Percentiles rank a stretch among this genome's conserved stretches.
phyloP scores from a whole-genome alignment of 1,140 invertebrate genomes.

The Drosophila yakuba region DNA sequence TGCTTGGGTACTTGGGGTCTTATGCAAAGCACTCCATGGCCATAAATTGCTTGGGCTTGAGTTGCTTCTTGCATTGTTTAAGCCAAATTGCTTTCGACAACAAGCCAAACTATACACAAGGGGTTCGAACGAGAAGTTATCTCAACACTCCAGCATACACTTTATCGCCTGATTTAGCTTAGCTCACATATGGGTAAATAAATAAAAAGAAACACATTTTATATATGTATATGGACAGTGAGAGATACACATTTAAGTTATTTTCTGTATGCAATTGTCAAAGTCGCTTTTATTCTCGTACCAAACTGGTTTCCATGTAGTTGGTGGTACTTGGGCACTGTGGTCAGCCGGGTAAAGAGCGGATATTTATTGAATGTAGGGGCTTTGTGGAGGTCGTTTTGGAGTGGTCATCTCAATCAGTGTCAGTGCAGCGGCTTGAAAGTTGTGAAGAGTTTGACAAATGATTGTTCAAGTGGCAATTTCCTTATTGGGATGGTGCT shows the following conservation, averaged over 20 bases:
- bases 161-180: slow-evolving; percentile 62
- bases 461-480: slow-evolving; percentile 60
- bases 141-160: slow-evolving; percentile 38
- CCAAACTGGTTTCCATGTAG: slow-evolving; percentile 17
- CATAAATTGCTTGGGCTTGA: slow-evolving; percentile 59
- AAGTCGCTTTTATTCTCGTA: slow-evolving; percentile 9
- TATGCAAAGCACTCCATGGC: slow-evolving; percentile 38
- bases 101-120: slow-evolving; percentile 19
- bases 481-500: slow-evolving; percentile 43
- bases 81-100: slow-evolving; percentile 72
- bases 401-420: slow-evolving; percentile 46
- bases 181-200: slow-evolving; percentile 26
- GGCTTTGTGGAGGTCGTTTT: slow-evolving; percentile 21
- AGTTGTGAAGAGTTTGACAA: slow-evolving; percentile 55
- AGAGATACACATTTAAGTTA: slow-evolving; percentile 13
- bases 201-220: slow-evolving; percentile 21
- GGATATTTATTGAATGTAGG: slow-evolving; percentile 2
- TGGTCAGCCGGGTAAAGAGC: slow-evolving; percentile 2
- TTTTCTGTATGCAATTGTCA: slow-evolving; percentile 23
- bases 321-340: background rate
- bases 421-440: slow-evolving; percentile 25
- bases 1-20: slow-evolving; percentile 12
- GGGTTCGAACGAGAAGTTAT: slow-evolving; percentile 39
- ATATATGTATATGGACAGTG: background rate
- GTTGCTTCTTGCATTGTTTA: slow-evolving; percentile 68